Base-by-base conservation (phyloP, 2,888 invertebrate genomes). In the Cryptosula pallasiana region DNA sequence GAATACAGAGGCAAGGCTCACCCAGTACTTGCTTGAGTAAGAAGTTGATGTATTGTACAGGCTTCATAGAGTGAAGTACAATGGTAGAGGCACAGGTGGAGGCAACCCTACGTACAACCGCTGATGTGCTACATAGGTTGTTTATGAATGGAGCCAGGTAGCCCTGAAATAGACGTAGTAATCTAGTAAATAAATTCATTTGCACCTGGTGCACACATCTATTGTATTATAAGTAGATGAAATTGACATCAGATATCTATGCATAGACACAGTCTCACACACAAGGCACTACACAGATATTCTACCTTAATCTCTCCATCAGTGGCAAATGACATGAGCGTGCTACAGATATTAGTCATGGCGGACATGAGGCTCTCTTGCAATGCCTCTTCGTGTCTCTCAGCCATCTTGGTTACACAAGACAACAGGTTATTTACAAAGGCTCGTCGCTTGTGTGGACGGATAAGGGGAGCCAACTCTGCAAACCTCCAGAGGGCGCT, bases 401-500 rank as follows among this genome's bases (percentile, higher is more conserved):
- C 70, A 1, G 90, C 88, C 74, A 93, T 90, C 76, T 88, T 88
- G n/a, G 89, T 87, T 75, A 93, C 85, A 76, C 90, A 91, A 0
- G 92, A 91, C 76, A 91, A 86, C 73, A 93, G 84, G 81, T 91
- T 91, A 55, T 89, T 87, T 23, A 92, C 90, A 82, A 92, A 93
- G 54, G 90, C 90, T 80, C 91, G 90, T 75, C 92, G 90, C 83
- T 92, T 92, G 73, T 90, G 89, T 27, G 92, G 92, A 72, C 87
- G 79, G 76, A 93, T 92, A 76, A 90, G 88, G 76, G 91, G 90
- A 76, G 90, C 90, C 76, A 93, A 88, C 78, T 91, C 89, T 0
- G 91, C 89, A 85, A 93, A 93, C 74, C 91, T 86, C 86, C 89
- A 89, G 1, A 94, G 85, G 35, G 93, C 92, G 69, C 91, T 91